Percentiles rank a stretch among this genome's conserved stretches.
Evolutionary conservation across 2,113 vertebrate genomes (phyloP).

Genomic region (Corydoras maculifer): DNA sequence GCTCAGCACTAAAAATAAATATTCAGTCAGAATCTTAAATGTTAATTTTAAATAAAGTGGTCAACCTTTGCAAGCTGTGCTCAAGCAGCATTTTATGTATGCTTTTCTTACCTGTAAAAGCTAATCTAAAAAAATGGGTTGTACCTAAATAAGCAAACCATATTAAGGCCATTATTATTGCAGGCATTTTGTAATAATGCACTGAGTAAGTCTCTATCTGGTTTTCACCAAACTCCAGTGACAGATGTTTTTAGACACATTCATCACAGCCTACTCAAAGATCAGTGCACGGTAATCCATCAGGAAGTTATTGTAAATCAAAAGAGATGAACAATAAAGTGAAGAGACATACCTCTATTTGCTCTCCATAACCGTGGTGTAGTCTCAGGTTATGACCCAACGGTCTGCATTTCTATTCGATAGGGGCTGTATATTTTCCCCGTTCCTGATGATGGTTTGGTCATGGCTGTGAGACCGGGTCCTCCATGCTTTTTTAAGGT

Average conservation of each 20-base stretch:
- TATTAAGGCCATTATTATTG: too few relatives aligned
- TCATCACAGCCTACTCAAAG: slow-evolving; percentile 82
- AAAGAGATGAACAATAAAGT: slow-evolving; percentile 57
- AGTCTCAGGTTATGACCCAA: slow-evolving; percentile 54
- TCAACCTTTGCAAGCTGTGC: too few relatives aligned
- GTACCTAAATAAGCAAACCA: too few relatives aligned
- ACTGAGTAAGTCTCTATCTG: slow-evolving; percentile 58
- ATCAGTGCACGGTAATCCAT: slow-evolving; percentile 88
- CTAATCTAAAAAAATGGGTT: too few relatives aligned
- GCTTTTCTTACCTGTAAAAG: too few relatives aligned
- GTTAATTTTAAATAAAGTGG: too few relatives aligned
- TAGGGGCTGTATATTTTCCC: slow-evolving; percentile 28
- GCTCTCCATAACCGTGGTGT: slow-evolving; percentile 51
- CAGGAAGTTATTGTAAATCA: slow-evolving; percentile 76
- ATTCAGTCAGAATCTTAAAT: too few relatives aligned
- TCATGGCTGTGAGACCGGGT: slow-evolving; percentile 27
- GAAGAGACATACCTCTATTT: slow-evolving; percentile 43
- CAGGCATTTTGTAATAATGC: too few relatives aligned
- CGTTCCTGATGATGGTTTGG: slow-evolving; percentile 26
- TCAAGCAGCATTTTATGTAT: too few relatives aligned
- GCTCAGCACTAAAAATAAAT: too few relatives aligned
- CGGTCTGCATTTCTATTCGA: slow-evolving; percentile 46
- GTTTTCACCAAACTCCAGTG: slow-evolving; percentile 75
- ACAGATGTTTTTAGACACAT: slow-evolving; percentile 92
- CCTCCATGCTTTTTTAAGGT: slow-evolving; percentile 20